These are phyloP conservation scores for Drosophila stalkeri DNA, from an alignment of 2,888 invertebrate species.

Conservation along the genomic window DNA sequence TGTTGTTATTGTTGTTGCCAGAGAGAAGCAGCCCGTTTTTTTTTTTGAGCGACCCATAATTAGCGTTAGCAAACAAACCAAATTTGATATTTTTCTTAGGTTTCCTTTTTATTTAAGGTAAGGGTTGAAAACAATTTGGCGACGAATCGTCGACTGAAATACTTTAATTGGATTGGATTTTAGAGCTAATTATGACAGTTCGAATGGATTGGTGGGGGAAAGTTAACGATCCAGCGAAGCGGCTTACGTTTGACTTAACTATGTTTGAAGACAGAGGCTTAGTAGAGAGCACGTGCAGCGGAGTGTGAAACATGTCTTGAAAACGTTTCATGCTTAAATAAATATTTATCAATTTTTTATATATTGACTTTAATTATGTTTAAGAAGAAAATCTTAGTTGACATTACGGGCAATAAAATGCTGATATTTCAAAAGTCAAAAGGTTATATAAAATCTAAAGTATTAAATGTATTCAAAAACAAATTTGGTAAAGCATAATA, in stretches of 20 bases:
- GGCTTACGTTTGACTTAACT: not conserved
- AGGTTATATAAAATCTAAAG: too few species aligned
- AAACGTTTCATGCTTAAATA: not conserved
- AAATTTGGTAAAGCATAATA: too few species aligned
- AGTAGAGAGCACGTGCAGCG: not conserved
- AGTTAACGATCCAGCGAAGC: not conserved
- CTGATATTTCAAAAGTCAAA: too few species aligned
- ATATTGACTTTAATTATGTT: too few species aligned
- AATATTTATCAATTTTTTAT: too few species aligned
- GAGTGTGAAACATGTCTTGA: not conserved
- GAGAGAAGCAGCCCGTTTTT: slow-evolving; percentile 23
- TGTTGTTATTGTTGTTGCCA: slow-evolving; percentile 22
- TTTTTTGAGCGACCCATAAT: slow-evolving; percentile 43
- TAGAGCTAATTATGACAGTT: slow-evolving; percentile 43
- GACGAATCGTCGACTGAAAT: slow-evolving; percentile 15
- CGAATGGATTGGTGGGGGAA: not conserved
- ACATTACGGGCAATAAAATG: too few species aligned
- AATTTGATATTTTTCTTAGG: slow-evolving; percentile 48
- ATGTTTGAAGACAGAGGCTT: not conserved
- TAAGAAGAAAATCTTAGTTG: too few species aligned
- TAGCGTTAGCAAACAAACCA: slow-evolving; percentile 59
- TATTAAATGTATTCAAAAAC: too few species aligned
- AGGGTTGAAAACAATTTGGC: slow-evolving; percentile 21
- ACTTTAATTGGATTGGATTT: slow-evolving; percentile 55
- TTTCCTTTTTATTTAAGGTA: slow-evolving; percentile 18